phyloP scores from a whole-genome alignment of 2,888 invertebrate genomes.

The Odontothrips loti region DNA sequence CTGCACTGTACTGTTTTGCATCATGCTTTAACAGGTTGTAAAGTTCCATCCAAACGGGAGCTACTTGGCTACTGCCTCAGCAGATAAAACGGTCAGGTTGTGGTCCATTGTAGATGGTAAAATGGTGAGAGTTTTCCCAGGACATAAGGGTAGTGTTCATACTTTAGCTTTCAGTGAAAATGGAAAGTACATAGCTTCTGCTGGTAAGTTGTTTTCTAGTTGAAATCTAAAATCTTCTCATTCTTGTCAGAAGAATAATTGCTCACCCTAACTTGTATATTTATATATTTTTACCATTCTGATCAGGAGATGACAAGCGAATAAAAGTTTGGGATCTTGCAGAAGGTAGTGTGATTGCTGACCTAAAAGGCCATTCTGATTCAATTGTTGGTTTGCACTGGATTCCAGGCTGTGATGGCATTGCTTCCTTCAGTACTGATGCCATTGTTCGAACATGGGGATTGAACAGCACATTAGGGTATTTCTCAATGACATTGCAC shows the following conservation, averaged over 20 bases:
- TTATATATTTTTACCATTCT: not conserved
- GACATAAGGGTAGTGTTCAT: conserved; percentile 68
- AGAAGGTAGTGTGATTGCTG: conserved; percentile 58
- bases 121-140: conserved; percentile 72
- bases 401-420: conserved; percentile 39
- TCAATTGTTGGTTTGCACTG: conserved; percentile 60
- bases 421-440: conserved; percentile 4
- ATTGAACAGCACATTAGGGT: conserved; percentile 3
- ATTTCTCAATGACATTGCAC: not conserved
- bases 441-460: not conserved
- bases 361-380: conserved; percentile 61
- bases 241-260: conserved; percentile 8
- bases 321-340: conserved; percentile 70
- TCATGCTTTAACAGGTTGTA: conserved; percentile 56
- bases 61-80: conserved; percentile 84
- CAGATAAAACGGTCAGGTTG: conserved; percentile 81
- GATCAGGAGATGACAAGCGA: conserved; percentile 62
- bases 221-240: conserved; percentile 8
- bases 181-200: conserved; percentile 78
- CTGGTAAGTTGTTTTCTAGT: conserved; percentile 53
- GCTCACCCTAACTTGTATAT: not conserved
- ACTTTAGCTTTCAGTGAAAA: conserved; percentile 78
- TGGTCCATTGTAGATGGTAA: conserved; percentile 83
- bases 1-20: not conserved
- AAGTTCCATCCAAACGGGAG: conserved; percentile 89